Conservation (phyloP, 2,113 vertebrate genomes). For the Sisor rabdophorus region DNA sequence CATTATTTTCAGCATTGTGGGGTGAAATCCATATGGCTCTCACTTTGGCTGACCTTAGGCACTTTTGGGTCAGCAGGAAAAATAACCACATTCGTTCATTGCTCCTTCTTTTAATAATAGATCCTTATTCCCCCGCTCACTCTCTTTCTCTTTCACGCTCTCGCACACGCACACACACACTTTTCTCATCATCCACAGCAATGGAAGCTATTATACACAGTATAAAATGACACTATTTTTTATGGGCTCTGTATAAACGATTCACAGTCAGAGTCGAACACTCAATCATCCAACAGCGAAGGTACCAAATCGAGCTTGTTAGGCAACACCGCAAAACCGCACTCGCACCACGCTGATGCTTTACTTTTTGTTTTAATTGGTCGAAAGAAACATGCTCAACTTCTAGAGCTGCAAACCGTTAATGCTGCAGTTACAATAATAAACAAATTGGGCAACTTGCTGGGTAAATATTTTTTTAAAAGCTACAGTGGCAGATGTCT, state of each 20-base stretch:
- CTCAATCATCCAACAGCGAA: not conserved
- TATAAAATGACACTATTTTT: not conserved
- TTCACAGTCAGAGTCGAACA: not conserved
- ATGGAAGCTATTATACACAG: not conserved
- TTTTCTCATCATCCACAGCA: not conserved
- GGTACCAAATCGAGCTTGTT: not conserved
- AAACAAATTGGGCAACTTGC: too few relatives aligned
- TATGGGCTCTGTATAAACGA: not conserved
- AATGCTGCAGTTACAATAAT: too few relatives aligned
- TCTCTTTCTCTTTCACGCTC: too few relatives aligned
- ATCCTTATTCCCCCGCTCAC: not conserved
- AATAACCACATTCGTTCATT: not conserved
- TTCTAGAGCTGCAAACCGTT: not conserved
- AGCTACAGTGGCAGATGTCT: too few relatives aligned
- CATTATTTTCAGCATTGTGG: not conserved
- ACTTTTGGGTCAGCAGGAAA: not conserved
- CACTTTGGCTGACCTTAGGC: conserved; percentile 1
- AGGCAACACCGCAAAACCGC: not conserved
- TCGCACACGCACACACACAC: not conserved
- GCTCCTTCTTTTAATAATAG: not conserved
- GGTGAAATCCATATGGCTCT: not conserved
- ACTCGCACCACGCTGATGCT: not conserved
- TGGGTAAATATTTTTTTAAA: too few relatives aligned
- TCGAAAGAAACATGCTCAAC: not conserved
- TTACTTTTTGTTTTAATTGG: not conserved